phyloP scores from a whole-genome alignment of 30 jellyfish, hydroid and myxozoan species.

The Catostylus mosaicus region DNA sequence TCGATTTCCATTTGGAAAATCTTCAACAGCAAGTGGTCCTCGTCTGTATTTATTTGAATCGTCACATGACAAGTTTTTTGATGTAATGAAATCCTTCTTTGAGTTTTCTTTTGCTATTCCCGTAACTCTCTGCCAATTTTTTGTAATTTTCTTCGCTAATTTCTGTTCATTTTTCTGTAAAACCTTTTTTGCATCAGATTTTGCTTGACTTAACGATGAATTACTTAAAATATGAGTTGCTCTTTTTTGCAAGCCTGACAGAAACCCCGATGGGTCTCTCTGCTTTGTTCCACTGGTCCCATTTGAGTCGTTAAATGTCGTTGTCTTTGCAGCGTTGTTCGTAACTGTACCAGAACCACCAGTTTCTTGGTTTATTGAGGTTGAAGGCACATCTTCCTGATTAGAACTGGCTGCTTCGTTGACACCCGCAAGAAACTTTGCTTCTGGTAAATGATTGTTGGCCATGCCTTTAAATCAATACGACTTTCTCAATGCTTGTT shows the following conservation, averaged over 20 bases:
- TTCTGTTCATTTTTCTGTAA: neutral
- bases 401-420: too few species aligned
- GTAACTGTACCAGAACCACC: too few species aligned
- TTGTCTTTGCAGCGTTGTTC: too few species aligned
- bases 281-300: neutral
- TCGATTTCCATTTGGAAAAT: conserved; percentile 33
- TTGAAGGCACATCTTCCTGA: too few species aligned
- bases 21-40: conserved; percentile 64
- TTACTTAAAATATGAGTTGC: neutral
- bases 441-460: too few species aligned
- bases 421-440: too few species aligned
- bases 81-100: conserved; percentile 1
- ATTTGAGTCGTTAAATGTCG: too few species aligned
- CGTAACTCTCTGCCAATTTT: neutral
- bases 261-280: neutral
- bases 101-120: neutral
- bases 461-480: too few species aligned
- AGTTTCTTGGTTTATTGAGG: too few species aligned
- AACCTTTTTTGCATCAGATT: neutral
- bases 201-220: neutral
- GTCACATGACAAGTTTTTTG: neutral
- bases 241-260: conserved; percentile 11
- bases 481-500: too few species aligned
- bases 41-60: conserved; percentile 57
- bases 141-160: neutral